A percentile compares a stretch with the other conserved stretches of the same genome.
phyloP scores from a whole-genome alignment of 1,140 invertebrate species.

The Drosophila repletoides region DNA sequence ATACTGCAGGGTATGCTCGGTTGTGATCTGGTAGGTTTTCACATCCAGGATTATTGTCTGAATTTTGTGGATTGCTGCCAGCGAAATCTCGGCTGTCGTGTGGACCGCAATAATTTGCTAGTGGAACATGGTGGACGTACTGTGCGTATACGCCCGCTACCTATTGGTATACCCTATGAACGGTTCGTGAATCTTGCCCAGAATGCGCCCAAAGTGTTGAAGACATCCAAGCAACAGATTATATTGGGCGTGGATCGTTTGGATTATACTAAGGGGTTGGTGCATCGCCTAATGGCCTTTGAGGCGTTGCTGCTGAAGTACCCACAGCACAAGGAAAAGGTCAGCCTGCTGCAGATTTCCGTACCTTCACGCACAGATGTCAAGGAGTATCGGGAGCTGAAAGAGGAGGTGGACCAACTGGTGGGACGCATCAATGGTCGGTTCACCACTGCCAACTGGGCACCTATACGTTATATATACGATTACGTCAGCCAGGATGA shows the following conservation, averaged over 20 bases:
- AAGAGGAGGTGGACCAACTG: conserved; percentile 94
- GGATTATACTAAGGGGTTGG: conserved; percentile 95
- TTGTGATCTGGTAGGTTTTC: conserved; percentile 95
- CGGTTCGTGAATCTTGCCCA: conserved; percentile 92
- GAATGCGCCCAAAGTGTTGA: conserved; percentile 88
- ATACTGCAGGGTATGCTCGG: conserved; percentile 94
- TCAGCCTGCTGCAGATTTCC: conserved; percentile 92
- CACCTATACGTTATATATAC: conserved; percentile 95
- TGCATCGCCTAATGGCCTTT: conserved; percentile 92
- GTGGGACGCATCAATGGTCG: conserved; percentile 93
- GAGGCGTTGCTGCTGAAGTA: conserved; percentile 92
- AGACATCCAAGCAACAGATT: conserved; percentile 88
- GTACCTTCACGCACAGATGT: conserved; percentile 95
- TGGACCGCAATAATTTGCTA: conserved; percentile 92
- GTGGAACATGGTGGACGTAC: conserved; percentile 94
- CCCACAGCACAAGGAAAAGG: conserved; percentile 93
- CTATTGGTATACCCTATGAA: conserved; percentile 94
- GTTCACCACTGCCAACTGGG: conserved; percentile 95
- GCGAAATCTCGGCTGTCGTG: conserved; percentile 92
- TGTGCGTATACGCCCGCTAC: conserved; percentile 91
- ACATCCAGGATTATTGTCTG: conserved; percentile 94
- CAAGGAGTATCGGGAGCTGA: conserved; percentile 94
- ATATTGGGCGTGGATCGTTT: conserved; percentile 92
- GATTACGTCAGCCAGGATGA: conserved; percentile 93
- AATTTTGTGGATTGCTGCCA: conserved; percentile 97